Evolutionary conservation across 2,888 invertebrate genomes (phyloP), one percentile per base, ranked within the genome.

Genomic region (Archaeoteleia sp.): DNA sequence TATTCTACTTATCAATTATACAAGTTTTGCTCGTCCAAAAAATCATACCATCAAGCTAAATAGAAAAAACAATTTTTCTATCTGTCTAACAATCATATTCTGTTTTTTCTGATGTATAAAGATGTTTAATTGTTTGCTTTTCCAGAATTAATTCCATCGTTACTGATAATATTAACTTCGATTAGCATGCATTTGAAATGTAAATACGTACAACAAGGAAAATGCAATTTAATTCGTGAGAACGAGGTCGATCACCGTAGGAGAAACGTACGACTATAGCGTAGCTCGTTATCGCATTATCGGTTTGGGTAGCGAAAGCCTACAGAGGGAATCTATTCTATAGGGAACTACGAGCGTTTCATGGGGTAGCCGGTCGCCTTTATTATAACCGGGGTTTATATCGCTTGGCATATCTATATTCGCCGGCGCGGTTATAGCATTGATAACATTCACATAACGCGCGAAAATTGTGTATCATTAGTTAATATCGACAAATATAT

Each of bases 391-490:
- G 48, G 55, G 67, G 46, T 39, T 51, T 70, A 9, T 79, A 79
- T 79, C 79, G 75, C 70, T 30, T 43, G 55, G 57, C 73, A 76
- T 81, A 82, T 82, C 82, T 81, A 63, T 75, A 77, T 74, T 73
- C 77, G 71, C 71, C 71, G 68, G 71, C 58, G 46, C 58, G 69
- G 70, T 55, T 69, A 67, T 70, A 73, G 62, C 67, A 66, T 75
- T 78, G 83, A 83, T 83, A 83, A 82, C 81, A 80, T 78, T 83
- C 74, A 80, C 78, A 73, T 73, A 61, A 61, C 48, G 70, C 48
- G 67, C 74, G 79, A 80, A 81, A 78, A 82, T 81, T 78, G 77
- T 78, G 78, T 79, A 82, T 74, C 73, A 75, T 76, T 76, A 75
- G 73, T 76, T 73, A 72, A 79, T 78, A 77, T 74, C 75, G 72